These are phyloP conservation scores for Leguminivora glycinivorella DNA, from an alignment of 1,140 invertebrate genomes.

Conservation along the genomic window DNA sequence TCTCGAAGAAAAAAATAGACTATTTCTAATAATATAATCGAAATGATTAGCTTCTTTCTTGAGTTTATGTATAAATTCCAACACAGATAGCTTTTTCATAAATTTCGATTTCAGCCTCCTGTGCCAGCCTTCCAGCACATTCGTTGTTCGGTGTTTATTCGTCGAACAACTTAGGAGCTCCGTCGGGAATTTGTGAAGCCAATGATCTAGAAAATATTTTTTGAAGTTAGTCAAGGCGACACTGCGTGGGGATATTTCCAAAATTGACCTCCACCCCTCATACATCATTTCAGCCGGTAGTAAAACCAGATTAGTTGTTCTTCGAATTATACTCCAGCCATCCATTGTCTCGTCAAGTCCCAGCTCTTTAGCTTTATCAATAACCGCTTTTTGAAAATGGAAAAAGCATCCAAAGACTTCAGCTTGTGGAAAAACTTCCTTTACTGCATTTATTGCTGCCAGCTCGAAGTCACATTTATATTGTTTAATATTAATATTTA, in stretches of 20 bases:
- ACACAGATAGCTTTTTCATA: constrained; percentile 6
- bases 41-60: constrained; percentile 26
- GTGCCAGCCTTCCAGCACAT: constrained; percentile 20
- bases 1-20: too few relatives aligned
- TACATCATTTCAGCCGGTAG: constrained; percentile 11
- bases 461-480: constrained; percentile 29
- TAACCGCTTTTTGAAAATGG: constrained; percentile 15
- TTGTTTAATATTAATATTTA: constrained; percentile 5
- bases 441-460: constrained; percentile 19
- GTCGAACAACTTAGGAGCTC: constrained; percentile 10
- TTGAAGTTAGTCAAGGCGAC: neutral
- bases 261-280: constrained; percentile 22
- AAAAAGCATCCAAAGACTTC: constrained; percentile 9
- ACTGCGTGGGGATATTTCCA: neutral
- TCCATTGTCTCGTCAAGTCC: neutral
- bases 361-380: neutral
- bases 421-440: neutral
- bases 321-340: neutral
- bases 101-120: neutral
- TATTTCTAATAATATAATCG: constrained; percentile 6
- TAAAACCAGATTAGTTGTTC: neutral
- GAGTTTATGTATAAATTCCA: constrained; percentile 1
- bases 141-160: constrained; percentile 17
- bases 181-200: constrained; percentile 1
- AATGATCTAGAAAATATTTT: neutral